Evolutionary conservation across 1,140 invertebrate genomes (phyloP), one percentile per base, ranked within the genome.

Genomic region (Phortica variegata): DNA sequence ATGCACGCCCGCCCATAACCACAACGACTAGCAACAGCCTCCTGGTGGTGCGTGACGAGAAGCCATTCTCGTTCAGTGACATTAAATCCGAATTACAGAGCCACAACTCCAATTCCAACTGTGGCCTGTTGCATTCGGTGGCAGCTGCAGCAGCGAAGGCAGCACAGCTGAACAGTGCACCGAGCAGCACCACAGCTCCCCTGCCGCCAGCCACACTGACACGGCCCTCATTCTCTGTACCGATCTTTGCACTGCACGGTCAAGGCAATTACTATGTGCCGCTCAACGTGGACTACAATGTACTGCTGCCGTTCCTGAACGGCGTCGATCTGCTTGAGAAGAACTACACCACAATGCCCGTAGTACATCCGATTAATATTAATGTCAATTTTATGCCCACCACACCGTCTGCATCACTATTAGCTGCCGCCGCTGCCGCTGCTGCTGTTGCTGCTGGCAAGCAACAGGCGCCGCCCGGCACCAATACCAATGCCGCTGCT

Each of bases 231-330:
- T 75, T 75, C 15, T 60, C 78, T 3, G 82, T 91, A 3, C 89
- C 90, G 2, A 87, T 90, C 17, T 93, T 93, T 71, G 87, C 87
- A 1, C 77, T 93, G 1, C 90, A 93, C 75, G 84, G 88, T 17
- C 82, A 86, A 76, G 92, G 93, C 13, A 86, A 88, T n/a, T 95
- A 89, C 70, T 97, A 96, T 75, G 83, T 96, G 40, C 94, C 93
- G 3, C 74, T 95, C 33, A 91, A 90, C n/a, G 82, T 96, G 12
- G 90, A 94, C 54, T 85, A 87, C 40, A 80, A 86, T 13, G 77
- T 87, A 12, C 73, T 95, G 13, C 76, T 86, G 50, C 86, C 89
- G 0, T 85, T 87, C 54, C 77, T 92, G 2, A 81, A 81, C 7
- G 81, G 80, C 3, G 79, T 80, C 52, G 80, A 84, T 73, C 69